Base-by-base conservation (phyloP, 92 coral and sea anemone genomes). In the Palythoa caribaeorum region DNA sequence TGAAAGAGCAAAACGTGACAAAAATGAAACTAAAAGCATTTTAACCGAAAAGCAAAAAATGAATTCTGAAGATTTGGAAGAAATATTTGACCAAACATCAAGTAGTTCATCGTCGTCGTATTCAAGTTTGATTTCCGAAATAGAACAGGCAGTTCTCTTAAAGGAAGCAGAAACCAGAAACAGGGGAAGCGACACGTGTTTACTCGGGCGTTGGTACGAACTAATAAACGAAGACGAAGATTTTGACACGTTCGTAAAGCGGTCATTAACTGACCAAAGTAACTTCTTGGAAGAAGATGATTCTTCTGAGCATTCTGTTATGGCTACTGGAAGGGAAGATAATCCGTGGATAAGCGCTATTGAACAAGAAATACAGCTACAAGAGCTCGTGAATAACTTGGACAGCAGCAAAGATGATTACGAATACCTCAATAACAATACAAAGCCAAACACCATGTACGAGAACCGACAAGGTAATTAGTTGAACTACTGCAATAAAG, bases 51-150 rank as follows among this genome's bases (percentile, higher is more conserved):
- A 38, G 28, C 40, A 65, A 0, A 50, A 66, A 66, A 12, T 21
- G 36, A 47, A 9, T 5, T 21, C 13, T 7, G 59, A 44, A 66
- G 59, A 9, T 81, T 47, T 63, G 21, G 76, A 81, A 11, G 62
- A 81, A 1, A 63, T 11, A 6, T 40, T 66, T 48, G 86, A 68
- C 13, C 19, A 63, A 15, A 14, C 66, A 28, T 66, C 76, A 10
- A 51, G 86, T 35, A 81, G 86, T 51, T 81, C 86, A 12, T 81
- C 86, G 3, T 66, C 86, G 21, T 81, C 86, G 11, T 81, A 81
- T 70, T 81, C 86, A 81, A 81, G 86, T 68, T 50, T 81, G 12
- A 68, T 81, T 2, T 68, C 86, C 10, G 76, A 81, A 68, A 66
- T 81, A 10, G 86, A 81, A 68, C 66, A 21, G 10, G 48, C 47